These are phyloP conservation scores for Resseliella maxima DNA, from an alignment of 2,888 invertebrate species.

Conservation along the genomic window DNA sequence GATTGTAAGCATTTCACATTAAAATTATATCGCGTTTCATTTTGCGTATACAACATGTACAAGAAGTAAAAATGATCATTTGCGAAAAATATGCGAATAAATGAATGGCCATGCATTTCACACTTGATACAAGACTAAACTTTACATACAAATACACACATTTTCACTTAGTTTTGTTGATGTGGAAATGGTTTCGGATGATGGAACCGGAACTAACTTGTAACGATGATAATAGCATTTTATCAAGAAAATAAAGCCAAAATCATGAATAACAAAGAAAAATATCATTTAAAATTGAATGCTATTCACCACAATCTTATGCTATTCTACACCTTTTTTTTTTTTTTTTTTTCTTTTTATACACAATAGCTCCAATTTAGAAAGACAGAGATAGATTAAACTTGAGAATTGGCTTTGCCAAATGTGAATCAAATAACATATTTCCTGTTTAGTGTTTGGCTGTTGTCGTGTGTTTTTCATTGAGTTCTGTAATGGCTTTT, in stretches of 20 bases:
- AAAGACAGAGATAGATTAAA: too few relatives aligned
- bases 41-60: not conserved
- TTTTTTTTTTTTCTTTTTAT: too few relatives aligned
- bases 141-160: too few relatives aligned
- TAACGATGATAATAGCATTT: not conserved
- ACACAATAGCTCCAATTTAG: too few relatives aligned
- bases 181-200: not conserved
- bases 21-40: not conserved
- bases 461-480: not conserved
- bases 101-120: not conserved
- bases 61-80: not conserved
- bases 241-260: not conserved
- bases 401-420: not conserved
- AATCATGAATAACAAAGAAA: not conserved
- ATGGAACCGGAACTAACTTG: not conserved
- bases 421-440: too few relatives aligned
- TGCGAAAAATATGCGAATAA: not conserved
- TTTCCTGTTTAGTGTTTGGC: too few relatives aligned
- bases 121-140: too few relatives aligned
- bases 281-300: too few relatives aligned
- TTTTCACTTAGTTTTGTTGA: too few relatives aligned
- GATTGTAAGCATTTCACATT: conserved; percentile 18
- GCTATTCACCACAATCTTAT: too few relatives aligned
- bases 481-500: not conserved
- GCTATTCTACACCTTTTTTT: too few relatives aligned